phyloP scores from a whole-genome alignment of 2,797 vertebrate species.

The Labroides dimidiatus region DNA sequence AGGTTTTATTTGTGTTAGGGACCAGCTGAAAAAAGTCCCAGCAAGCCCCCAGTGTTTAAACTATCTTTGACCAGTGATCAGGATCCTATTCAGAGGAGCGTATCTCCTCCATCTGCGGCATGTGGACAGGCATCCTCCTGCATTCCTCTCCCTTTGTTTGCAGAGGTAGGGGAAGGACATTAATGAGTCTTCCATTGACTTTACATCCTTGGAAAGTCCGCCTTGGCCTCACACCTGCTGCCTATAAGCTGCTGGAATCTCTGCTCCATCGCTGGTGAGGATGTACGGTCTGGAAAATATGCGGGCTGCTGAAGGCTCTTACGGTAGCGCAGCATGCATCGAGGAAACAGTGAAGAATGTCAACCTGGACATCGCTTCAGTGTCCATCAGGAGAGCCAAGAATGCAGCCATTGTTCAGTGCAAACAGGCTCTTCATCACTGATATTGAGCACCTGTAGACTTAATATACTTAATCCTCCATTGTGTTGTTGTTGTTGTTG shows the following conservation, averaged over 20 bases:
- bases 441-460: slow-evolving; percentile 85
- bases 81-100: slow-evolving; percentile 71
- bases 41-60: slow-evolving; percentile 56
- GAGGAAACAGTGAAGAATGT: slow-evolving; percentile 83
- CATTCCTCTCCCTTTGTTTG: slow-evolving; percentile 88
- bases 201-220: slow-evolving; percentile 87
- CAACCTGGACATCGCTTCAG: slow-evolving; percentile 68
- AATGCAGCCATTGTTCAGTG: slow-evolving; percentile 82
- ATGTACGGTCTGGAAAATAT: slow-evolving; percentile 82
- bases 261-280: slow-evolving; percentile 66
- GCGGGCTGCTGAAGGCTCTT: slow-evolving; percentile 54
- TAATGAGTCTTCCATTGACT: slow-evolving; percentile 81
- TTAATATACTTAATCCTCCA: slow-evolving; percentile 74
- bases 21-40: slow-evolving; percentile 69
- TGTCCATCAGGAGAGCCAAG: slow-evolving; percentile 77
- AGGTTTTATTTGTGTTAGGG: slow-evolving; percentile 53
- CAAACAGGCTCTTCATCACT: slow-evolving; percentile 61
- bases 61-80: slow-evolving; percentile 76
- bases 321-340: slow-evolving; percentile 69
- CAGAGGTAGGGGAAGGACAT: slow-evolving; percentile 79
- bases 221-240: slow-evolving; percentile 81
- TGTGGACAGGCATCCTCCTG: slow-evolving; percentile 81
- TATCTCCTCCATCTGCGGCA: slow-evolving; percentile 81
- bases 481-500: slow-evolving; percentile 68
- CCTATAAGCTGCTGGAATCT: slow-evolving; percentile 70